A percentile compares a stretch with the other conserved stretches of the same genome.
Conservation (phyloP, 2,113 vertebrate species). For the Eulemur rufifrons region DNA sequence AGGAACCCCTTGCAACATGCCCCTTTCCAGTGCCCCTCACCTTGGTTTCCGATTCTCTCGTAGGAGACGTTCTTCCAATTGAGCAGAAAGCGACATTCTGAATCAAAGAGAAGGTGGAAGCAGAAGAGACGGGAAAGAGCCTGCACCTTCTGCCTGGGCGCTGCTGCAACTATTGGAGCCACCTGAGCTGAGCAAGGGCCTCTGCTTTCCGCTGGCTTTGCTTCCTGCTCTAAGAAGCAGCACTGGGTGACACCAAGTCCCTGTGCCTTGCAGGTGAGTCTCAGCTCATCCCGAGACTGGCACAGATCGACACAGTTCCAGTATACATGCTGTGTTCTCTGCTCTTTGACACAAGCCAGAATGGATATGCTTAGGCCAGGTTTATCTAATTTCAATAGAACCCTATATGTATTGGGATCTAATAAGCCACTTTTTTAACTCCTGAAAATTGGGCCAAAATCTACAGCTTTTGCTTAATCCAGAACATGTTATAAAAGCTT, state of each 20-base stretch:
- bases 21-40: neutral
- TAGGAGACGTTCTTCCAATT: neutral
- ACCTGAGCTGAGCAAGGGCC: accelerated
- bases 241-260: accelerated
- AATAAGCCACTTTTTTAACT: neutral
- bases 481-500: neutral
- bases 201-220: neutral
- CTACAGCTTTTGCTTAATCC: neutral
- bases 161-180: accelerated
- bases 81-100: neutral
- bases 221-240: neutral
- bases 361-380: neutral
- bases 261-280: neutral
- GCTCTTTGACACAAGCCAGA: neutral
- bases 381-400: neutral
- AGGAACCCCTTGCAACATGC: neutral
- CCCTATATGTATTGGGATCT: neutral
- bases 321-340: neutral
- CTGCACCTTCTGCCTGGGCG: neutral
- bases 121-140: neutral
- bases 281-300: neutral
- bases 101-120: neutral
- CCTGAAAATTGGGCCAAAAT: neutral
- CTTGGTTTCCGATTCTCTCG: neutral
- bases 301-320: neutral